Base-by-base conservation (phyloP, 2,113 vertebrate genomes). In the Platanista minor region DNA sequence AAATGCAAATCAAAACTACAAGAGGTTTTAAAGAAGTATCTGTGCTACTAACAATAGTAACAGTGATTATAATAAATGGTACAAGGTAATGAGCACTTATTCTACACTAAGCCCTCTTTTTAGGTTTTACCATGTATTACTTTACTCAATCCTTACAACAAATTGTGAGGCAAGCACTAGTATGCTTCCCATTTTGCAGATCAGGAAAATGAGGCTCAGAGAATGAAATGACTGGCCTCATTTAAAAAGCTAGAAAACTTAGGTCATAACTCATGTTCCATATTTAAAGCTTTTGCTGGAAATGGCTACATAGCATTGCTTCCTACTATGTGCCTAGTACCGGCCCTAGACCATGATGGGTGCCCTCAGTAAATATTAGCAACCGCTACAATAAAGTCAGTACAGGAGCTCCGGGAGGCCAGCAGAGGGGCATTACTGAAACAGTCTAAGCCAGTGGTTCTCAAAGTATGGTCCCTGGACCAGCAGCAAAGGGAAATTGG, bases 81-180 rank as follows among this genome's bases (percentile, higher is more conserved):
- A 11, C 11, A 10, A 21, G 1, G 4, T 25, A 31, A 72, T 21
- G 18, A 13, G 13, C 0, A 1, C 27, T 39, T 33, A 3, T 18
- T 83, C 59, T 7, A 11, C 18, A 12, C 61, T 10, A 66, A 36
- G 46, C 25, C 17, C 14, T 62, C 46, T 36, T 21, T 29, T 49
- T 17, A 29, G 69, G 27, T 29, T 14, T n/a, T 31, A 41, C 14
- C 8, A 2, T 2, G 46, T 20, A 31, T 71, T 12, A 6, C 8
- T 39, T 54, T 25, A 39, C 46, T 43, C 12, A 0, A 0, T 54
- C 61, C 6, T 89, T 36, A 43, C 27, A 14, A 41, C 21, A n/a
- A 61, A 39, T 29, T 33, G 25, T 13, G 27, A n/a, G 36, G 49
- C 12, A 29, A 49, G 8, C 12, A 2, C 13, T 31, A 13, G 21